A percentile compares a stretch with the other conserved stretches of the same genome.
phyloP scores from a whole-genome alignment of 2,797 vertebrate genomes.

The Percopsis omiscomaycus region DNA sequence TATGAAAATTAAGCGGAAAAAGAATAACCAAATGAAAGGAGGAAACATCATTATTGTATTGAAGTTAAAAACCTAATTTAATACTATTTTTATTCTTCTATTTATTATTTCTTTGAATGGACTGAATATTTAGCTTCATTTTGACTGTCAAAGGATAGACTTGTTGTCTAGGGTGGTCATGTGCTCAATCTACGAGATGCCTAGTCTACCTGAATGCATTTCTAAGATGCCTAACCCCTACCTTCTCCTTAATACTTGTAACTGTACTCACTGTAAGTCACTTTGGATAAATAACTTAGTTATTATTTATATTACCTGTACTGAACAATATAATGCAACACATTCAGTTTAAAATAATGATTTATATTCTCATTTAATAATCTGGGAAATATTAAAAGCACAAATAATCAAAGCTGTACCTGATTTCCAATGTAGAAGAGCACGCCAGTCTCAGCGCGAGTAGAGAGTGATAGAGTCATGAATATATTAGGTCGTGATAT shows the following conservation, averaged over 20 bases:
- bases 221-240: no score
- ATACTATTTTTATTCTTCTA: no score
- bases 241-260: no score
- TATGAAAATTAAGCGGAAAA: slow-evolving; percentile 33
- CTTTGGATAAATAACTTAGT: no score
- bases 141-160: no score
- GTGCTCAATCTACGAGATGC: no score
- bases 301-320: not conserved
- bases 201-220: no score
- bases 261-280: no score
- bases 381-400: not conserved
- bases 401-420: slow-evolving; percentile 49
- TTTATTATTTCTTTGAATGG: no score
- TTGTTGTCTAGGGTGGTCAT: no score
- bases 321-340: not conserved
- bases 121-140: no score
- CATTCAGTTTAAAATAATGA: not conserved
- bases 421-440: slow-evolving; percentile 63
- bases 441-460: slow-evolving; percentile 66
- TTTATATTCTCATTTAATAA: not conserved
- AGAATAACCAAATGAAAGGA: slow-evolving; percentile 1
- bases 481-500: fast-evolving
- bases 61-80: not conserved
- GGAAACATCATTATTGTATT: not conserved
- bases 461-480: slow-evolving; percentile 11